Base-by-base conservation (phyloP, 2,888 invertebrate genomes). In the Disparrhopalites patrizii region DNA sequence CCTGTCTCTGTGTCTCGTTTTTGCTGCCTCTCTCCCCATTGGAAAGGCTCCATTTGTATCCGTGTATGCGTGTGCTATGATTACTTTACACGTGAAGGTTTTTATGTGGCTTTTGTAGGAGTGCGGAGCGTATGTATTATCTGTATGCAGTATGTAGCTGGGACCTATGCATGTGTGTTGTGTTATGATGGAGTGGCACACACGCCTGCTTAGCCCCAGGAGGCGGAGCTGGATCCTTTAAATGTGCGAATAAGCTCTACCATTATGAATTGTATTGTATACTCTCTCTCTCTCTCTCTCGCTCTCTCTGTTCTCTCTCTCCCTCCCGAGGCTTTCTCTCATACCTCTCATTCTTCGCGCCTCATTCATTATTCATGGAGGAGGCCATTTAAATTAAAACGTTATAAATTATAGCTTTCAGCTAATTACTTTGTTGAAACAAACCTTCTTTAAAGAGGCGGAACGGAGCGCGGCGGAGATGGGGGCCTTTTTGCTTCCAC, bases 371-470 rank as follows among this genome's bases (percentile, higher is more conserved):
- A 50, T 51, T 57, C 50, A 58, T 58, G 43, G 47, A 58, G 47
- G 58, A 58, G 47, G 47, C 47, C 58, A 58, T 58, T 58, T 58
- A 58, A 58, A 58, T 58, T 58, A 58, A 58, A 58, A 58, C 40
- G 58, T 58, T 58, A 58, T 58, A 43, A 58, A 58, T 58, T 58
- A 58, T 47, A 58, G 58, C 58, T 58, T 58, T 58, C 58, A 58
- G 47, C 58, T 58, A 58, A 58, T 58, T 58, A 58, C 58, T 58
- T 54, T 47, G 58, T 58, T 47, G 58, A 58, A 58, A 58, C 58
- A 58, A 58, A 25, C 47, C 40, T 28, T 36, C 56, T 38, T 56
- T 36, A 31, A 57, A 57, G 40, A 47, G 58, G 58, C 47, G 47
- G 55, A 33, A 55, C 33, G 30, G 25, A 47, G 47, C 47, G 20